Conservation (phyloP, 2,113 vertebrate species). For the rat (Rattus norvegicus) region DNA sequence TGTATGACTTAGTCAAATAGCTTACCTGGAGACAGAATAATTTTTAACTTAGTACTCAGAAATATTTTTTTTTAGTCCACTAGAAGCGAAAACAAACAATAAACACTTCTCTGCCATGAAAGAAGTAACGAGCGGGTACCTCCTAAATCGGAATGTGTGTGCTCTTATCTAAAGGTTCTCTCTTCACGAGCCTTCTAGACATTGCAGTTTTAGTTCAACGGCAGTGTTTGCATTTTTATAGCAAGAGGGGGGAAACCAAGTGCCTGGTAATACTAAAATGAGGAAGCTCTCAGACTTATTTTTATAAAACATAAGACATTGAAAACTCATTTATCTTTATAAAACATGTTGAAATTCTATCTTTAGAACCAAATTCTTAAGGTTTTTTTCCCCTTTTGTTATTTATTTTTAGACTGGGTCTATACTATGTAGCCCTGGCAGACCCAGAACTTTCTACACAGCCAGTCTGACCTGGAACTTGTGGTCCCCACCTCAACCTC, state of each 20-base stretch:
- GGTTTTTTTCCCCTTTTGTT: too few relatives aligned
- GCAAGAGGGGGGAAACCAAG: constrained; percentile 42
- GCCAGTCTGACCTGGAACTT: background rate
- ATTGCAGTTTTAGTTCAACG: constrained; percentile 49
- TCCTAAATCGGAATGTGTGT: background rate
- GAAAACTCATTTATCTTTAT: constrained; percentile 30
- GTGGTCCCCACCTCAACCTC: background rate
- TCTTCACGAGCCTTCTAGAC: constrained; percentile 21
- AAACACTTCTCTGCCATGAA: constrained; percentile 33
- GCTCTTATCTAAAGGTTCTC: constrained; percentile 57
- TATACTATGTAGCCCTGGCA: background rate
- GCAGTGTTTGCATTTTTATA: constrained; percentile 47
- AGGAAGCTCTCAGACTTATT: constrained; percentile 41
- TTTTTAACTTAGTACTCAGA: constrained; percentile 12
- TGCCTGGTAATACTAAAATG: constrained; percentile 29
- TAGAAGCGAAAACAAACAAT: constrained; percentile 12
- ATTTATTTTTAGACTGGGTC: background rate
- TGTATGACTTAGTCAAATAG: background rate
- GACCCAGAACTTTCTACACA: background rate
- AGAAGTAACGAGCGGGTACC: background rate
- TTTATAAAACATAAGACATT: constrained; percentile 37
- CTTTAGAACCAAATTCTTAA: constrained; percentile 55
- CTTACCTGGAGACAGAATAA: constrained; percentile 3
- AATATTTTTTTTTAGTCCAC: constrained; percentile 19
- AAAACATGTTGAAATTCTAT: constrained; percentile 35